phyloP scores from a whole-genome alignment of 2,888 invertebrate genomes.

The Catonia carolina region DNA sequence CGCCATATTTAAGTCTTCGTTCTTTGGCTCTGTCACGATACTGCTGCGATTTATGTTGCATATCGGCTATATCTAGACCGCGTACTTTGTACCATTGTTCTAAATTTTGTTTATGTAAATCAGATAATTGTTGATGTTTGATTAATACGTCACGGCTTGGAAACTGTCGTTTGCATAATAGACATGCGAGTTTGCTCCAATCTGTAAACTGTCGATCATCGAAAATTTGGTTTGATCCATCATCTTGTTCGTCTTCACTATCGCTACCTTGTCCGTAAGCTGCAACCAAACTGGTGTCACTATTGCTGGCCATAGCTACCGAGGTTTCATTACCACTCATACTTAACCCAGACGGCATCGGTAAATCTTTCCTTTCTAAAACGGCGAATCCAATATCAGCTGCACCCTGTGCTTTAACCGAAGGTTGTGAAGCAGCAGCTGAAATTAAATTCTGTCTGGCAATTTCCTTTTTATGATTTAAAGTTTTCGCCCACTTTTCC shows the following conservation, averaged over 20 bases:
- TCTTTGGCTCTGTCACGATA: conserved; percentile 97
- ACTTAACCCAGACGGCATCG: conserved; percentile 22
- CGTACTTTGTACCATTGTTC: conserved; percentile 47
- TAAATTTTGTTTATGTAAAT: conserved; percentile 87
- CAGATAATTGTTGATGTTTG: conserved; percentile 89
- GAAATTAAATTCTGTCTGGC: conserved; percentile 40
- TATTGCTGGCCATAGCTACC: neutral
- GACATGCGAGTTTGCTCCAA: conserved; percentile 83
- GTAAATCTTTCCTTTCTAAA: conserved; percentile 63
- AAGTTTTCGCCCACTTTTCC: conserved; percentile 93
- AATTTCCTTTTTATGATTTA: conserved; percentile 90
- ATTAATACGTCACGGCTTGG: conserved; percentile 79
- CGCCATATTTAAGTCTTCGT: conserved; percentile 85
- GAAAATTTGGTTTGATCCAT: conserved; percentile 55
- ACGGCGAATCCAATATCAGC: conserved; percentile 91
- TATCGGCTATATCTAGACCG: conserved; percentile 45
- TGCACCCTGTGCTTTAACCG: conserved; percentile 43
- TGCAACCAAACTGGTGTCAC: conserved; percentile 52
- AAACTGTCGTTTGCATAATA: conserved; percentile 92
- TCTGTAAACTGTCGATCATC: conserved; percentile 56
- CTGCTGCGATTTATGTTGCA: conserved; percentile 44
- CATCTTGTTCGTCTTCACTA: conserved; percentile 54
- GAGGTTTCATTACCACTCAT: conserved; percentile 20
- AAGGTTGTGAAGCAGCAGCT: conserved; percentile 44
- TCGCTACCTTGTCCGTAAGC: conserved; percentile 70